phyloP scores from a whole-genome alignment of 2,113 vertebrate genomes.

The Xiphophorus hellerii region DNA sequence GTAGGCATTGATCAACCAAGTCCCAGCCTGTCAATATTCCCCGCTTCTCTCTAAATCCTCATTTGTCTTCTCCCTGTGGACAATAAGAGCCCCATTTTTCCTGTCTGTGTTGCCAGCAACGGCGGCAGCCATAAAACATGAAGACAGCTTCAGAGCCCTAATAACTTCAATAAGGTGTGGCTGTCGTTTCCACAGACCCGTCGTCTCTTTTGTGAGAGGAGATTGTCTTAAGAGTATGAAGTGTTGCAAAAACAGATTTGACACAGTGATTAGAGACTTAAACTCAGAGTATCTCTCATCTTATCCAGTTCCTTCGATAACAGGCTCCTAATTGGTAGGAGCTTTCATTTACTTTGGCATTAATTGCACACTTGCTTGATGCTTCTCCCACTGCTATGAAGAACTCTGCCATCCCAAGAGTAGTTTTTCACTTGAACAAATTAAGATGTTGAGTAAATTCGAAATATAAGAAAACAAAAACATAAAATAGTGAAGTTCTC shows the following conservation, averaged over 20 bases:
- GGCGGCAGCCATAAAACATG: constrained; percentile 32
- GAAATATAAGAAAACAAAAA: no score
- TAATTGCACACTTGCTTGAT: constrained; percentile 35
- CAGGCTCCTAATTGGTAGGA: constrained; percentile 32
- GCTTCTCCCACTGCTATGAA: constrained; percentile 39
- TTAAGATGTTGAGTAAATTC: constrained; percentile 6
- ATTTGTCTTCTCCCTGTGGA: constrained; percentile 38
- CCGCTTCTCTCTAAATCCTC: constrained; percentile 32
- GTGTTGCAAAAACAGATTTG: constrained; percentile 23
- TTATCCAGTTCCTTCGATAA: constrained; percentile 50
- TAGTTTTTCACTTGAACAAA: constrained; percentile 19
- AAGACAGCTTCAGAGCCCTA: constrained; percentile 27
- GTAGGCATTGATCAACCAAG: constrained; percentile 9
- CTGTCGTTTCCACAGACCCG: not conserved
- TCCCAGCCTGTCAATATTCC: constrained; percentile 26
- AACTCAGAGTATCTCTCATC: constrained; percentile 9
- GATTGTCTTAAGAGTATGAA: constrained; percentile 25
- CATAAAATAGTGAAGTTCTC: no score
- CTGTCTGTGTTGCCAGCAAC: not conserved
- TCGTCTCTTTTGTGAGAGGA: constrained; percentile 9
- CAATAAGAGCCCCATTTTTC: constrained; percentile 13
- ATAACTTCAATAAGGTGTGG: constrained; percentile 27
- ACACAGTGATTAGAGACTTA: constrained; percentile 37
- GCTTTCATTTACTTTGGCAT: constrained; percentile 20
- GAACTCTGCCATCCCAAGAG: constrained; percentile 30